Base-by-base conservation (phyloP, 2,888 invertebrate genomes). In the Alviniconcha strummeri region DNA sequence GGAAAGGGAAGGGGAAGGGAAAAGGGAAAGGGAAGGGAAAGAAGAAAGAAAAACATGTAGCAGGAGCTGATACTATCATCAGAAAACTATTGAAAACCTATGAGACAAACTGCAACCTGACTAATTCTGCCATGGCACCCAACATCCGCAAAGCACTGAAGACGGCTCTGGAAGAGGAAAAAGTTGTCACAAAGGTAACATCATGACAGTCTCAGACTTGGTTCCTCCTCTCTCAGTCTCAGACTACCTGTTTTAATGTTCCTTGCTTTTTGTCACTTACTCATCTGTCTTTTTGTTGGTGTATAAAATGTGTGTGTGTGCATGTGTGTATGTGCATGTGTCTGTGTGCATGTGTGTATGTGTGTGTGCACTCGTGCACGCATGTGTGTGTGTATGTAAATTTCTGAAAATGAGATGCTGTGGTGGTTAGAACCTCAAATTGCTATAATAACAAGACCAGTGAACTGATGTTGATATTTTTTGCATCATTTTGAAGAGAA, bases 121-220 rank as follows among this genome's bases (percentile, higher is more conserved):
- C 90, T 57, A 89, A 89, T 19, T 91, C 91, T 1, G 89, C 88
- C 77, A 89, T 90, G 87, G 89, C 90, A 83, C 89, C 90, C 17
- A 87, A 89, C 36, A 88, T 91, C 52, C 88, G 86, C 64, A 86
- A 89, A 76, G 87, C 88, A 6, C 69, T 91, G 69, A 88, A 88
- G 84, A 88, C 84, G 55, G 90, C 90, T 75, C 88, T 88, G 7
- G 91, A 90, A 83, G 89, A 89, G 69, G 87, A 87, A 69, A 89
- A 89, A 72, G 85, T 91, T 52, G 80, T 90, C 7, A 86, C 89
- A 15, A 90, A 90, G 89, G 91, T 91, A 86, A 69, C 9, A 4
- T 36, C 36, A 36, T 36, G 36, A 36, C 36, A 36, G 36, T 36
- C 36, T 36, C 36, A 36, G 19, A 36, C 52, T 55, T 55, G 52